Base-by-base conservation (phyloP, 2,797 vertebrate species). In the Leucoraja ocellata region DNA sequence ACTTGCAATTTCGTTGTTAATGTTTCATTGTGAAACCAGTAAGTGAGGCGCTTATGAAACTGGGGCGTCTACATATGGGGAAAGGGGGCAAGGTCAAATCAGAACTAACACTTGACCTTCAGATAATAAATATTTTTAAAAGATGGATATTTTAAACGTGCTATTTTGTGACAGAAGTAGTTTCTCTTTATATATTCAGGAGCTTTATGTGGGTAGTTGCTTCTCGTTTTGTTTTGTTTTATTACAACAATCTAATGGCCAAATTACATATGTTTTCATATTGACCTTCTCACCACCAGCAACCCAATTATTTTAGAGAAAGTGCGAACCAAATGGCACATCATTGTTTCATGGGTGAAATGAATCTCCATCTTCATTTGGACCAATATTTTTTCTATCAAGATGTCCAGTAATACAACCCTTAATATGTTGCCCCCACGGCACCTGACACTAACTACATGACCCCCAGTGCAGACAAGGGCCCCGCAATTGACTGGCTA, bases 161-260 rank as follows among this genome's bases (percentile, higher is more conserved):
- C 6, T 18, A 91, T 23, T 74, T 76, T 58, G 25, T 92, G 71
- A 39, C 71, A 28, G 6, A 25, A 3, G 5, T 39, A 39, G 7
- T 25, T 73, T 91, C 65, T 74, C 18, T 39, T 91, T 76, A 92
- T 54, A n/a, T 92, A 73, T 74, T 54, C 68, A 92, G 71, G 36
- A 54, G 28, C 21, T 71, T 76, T 74, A 54, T 76, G 1, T 36
- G 46, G 6, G 7, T 25, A n/a, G 16, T 91, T n/a, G 36, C 32
- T 71, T 65, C 23, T 36, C 46, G 4, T 54, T 54, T 54, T 54
- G 0, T 68, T 23, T 92, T 76, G 71, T 14, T 10, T 92, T n/a
- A 16, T 14, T 92, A 28, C n/a, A 92, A 76, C 90, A 92, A 76
- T 76, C 23, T 73, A 54, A 91, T 36, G 28, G 46, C 23, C 71